A percentile compares a stretch with the other conserved stretches of the same genome.
Conservation (phyloP, 1,140 invertebrate genomes). For the Bombyx mandarina region DNA sequence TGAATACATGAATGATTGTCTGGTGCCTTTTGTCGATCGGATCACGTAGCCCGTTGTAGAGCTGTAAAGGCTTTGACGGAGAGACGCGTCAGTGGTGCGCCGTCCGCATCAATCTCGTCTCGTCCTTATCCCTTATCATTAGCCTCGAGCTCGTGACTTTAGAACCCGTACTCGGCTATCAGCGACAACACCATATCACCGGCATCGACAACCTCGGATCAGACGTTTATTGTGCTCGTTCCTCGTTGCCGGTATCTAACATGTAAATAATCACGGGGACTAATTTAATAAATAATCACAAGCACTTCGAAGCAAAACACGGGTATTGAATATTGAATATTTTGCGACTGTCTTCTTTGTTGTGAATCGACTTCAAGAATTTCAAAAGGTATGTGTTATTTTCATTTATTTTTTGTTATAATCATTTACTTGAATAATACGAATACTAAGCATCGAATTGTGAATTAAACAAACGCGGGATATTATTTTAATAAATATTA, state of each 20-base stretch:
- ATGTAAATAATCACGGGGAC: slow-evolving; percentile 20
- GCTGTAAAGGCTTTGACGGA: slow-evolving; percentile 15
- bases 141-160: slow-evolving; percentile 34
- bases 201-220: slow-evolving; percentile 20
- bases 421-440: too few relatives aligned
- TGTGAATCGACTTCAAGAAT: too few relatives aligned
- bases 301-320: too few relatives aligned
- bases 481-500: too few relatives aligned
- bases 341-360: too few relatives aligned
- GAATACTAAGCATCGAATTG: too few relatives aligned
- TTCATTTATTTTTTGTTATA: too few relatives aligned
- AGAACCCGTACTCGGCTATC: slow-evolving; percentile 17
- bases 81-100: slow-evolving; percentile 21
- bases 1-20: slow-evolving; percentile 20
- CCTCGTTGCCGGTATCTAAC: slow-evolving; percentile 13
- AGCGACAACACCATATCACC: slow-evolving; percentile 22
- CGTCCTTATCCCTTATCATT: slow-evolving; percentile 45
- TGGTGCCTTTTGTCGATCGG: slow-evolving; percentile 27
- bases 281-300: slow-evolving; percentile 7
- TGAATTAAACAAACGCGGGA: too few relatives aligned
- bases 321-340: too few relatives aligned
- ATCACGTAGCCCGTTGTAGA: slow-evolving; percentile 23
- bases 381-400: too few relatives aligned
- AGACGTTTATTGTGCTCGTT: slow-evolving; percentile 24
- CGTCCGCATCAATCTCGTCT: slow-evolving; percentile 25